Base-by-base conservation (phyloP, 2,888 invertebrate genomes). In the Polia nebulosa region DNA sequence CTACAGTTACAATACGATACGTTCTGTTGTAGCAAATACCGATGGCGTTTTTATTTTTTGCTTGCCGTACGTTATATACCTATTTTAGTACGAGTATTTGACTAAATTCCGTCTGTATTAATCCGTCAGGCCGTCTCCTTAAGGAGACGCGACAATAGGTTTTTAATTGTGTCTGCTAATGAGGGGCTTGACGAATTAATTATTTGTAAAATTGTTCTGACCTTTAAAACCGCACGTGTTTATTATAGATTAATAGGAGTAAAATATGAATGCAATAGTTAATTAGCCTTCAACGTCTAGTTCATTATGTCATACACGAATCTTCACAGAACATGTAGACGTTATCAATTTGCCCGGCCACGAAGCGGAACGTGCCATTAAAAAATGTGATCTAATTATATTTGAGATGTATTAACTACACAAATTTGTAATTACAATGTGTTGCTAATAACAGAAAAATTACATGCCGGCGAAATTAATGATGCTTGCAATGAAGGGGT, bases 391-490 rank as follows among this genome's bases (percentile, higher is more conserved):
- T 80, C 70, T 79, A 71, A 81, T 77, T 78, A 81, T 72, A 67
- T 72, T 78, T 69, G 71, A 78, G 56, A 77, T 56, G 55, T 71
- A 80, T 80, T 79, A 77, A 84, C 80, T 76, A 79, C 72, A 78
- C 61, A 68, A 73, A 81, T 72, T 83, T 71, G 66, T 70, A 68
- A 73, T 76, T 78, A 76, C 70, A 78, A 78, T 72, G 72, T 79
- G 78, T 66, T 65, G 70, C 56, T 80, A 83, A 84, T 81, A 74
- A 71, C 67, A 72, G 73, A 79, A 84, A 82, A 84, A 83, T 78
- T 85, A 83, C 72, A 79, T 61, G 71, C 72, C 74, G 67, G 78
- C 44, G 56, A 74, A 85, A 83, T 82, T 84, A 85, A 87, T 86
- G 83, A 77, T 76, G 74, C 83, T 78, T 82, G 80, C 72, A 84